These are phyloP conservation scores for Amblyraja radiata DNA, from an alignment of 2,797 vertebrate genomes.

Conservation along the genomic window DNA sequence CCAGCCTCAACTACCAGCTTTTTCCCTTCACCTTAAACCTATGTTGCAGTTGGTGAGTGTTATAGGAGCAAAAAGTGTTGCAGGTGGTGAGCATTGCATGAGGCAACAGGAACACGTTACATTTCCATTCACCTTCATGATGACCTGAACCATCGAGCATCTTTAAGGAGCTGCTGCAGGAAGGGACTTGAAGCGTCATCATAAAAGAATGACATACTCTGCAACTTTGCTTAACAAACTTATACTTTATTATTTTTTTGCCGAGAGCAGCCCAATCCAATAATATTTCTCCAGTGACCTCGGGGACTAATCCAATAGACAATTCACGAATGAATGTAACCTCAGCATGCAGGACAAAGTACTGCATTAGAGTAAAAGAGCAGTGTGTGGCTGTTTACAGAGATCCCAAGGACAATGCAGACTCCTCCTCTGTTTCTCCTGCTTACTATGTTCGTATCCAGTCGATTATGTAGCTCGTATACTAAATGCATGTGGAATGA, in stretches of 20 bases:
- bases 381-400: not conserved
- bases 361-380: not conserved
- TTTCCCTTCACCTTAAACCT: too few species aligned
- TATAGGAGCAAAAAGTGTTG: too few species aligned
- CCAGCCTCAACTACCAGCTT: too few species aligned
- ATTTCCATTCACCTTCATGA: constrained; percentile 36
- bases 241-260: not conserved
- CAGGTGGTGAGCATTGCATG: not conserved
- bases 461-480: not conserved
- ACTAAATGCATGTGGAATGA: not conserved
- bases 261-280: constrained; percentile 23
- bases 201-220: constrained; percentile 33
- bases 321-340: not conserved
- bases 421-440: not conserved
- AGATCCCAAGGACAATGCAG: not conserved
- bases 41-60: too few species aligned
- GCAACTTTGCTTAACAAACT: constrained; percentile 31
- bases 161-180: constrained; percentile 5
- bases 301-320: not conserved
- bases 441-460: not conserved
- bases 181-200: constrained; percentile 25
- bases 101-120: constrained; percentile 19
- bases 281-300: not conserved
- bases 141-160: constrained; percentile 21
- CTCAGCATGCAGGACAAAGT: not conserved